Evolutionary conservation across 2,888 invertebrate species (phyloP).

Genomic region (Pimpla rufipes): DNA sequence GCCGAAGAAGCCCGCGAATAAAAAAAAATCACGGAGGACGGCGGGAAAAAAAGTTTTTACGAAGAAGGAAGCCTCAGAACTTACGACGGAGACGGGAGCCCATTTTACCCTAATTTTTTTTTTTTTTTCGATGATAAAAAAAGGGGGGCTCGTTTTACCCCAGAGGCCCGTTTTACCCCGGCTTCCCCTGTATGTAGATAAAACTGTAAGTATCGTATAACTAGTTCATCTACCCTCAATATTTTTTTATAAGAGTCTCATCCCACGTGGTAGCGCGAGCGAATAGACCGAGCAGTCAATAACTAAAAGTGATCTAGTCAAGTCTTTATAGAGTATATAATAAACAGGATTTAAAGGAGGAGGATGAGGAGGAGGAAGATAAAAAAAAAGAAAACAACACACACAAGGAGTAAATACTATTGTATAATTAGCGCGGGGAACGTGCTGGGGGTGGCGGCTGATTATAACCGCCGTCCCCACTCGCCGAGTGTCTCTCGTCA

Average conservation of each 20-base stretch:
- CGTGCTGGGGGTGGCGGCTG: slow-evolving; percentile 23
- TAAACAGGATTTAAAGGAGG: slow-evolving; percentile 43
- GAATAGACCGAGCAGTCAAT: slow-evolving; percentile 77
- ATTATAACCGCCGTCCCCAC: neutral
- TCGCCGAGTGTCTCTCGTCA: slow-evolving; percentile 49
- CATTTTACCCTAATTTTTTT: no score
- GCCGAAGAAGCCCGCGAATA: no score
- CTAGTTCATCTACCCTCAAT: slow-evolving; percentile 81
- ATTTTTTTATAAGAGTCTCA: slow-evolving; percentile 83
- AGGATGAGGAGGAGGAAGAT: slow-evolving; percentile 29
- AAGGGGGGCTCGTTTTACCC: no score
- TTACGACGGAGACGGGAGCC: no score
- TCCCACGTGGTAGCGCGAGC: slow-evolving; percentile 78
- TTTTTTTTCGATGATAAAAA: no score
- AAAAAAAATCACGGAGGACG: no score
- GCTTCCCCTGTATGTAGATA: slow-evolving; percentile 26
- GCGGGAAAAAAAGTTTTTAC: no score
- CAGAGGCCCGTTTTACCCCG: no score
- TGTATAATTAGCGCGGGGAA: slow-evolving; percentile 48
- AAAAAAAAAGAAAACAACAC: slow-evolving; percentile 34
- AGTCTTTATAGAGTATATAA: slow-evolving; percentile 75
- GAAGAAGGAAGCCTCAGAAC: no score
- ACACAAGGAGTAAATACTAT: slow-evolving; percentile 41
- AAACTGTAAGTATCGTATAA: slow-evolving; percentile 72
- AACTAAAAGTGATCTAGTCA: slow-evolving; percentile 83